Evolutionary conservation across 2,113 vertebrate species (phyloP), one percentile per base, ranked within the genome.

Genomic region (Cyrtonyx montezumae): DNA sequence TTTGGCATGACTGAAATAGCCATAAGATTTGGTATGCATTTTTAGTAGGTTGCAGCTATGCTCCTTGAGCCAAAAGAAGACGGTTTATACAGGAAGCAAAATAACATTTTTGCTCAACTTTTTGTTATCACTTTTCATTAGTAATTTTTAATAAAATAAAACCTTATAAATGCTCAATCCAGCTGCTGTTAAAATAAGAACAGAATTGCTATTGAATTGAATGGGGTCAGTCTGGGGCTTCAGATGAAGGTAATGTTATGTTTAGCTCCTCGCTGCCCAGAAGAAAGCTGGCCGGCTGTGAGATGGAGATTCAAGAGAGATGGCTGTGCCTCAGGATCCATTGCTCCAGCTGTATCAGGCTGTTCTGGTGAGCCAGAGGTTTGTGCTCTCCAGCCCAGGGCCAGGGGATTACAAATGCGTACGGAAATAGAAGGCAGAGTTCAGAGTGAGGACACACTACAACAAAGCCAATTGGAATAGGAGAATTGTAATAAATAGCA

Each of bases 271-370:
- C 49, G 46, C 80, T 71, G 63, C 58, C 79, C 0, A 0, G 59
- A 61, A 61, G 87, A 91, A 93, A 80, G 82, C 9, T 76, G 82
- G 48, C 94, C 91, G 95, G 91, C 91, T 96, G 94, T 81, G 93
- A 71, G 85, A 18, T 42, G 82, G 82, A 3, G 32, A 90, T 85
- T 84, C 65, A 68, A 93, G 94, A 80, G 94, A 73, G 63, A 87
- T 51, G 95, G 22, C 9, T 88, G 59, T 87, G 66, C 53, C 74
- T 95, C 66, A 46, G 79, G 91, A 94, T 92, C 92, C 87, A 91
- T 66, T 2, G 20, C 77, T 88, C 92, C 96, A 97, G 97, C 96
- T 97, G 96, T 81, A 61, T 30, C 71, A 45, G 94, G 92, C 96
- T 97, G 94, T 93, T 95, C 84, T 80, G 45, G 18, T 74, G 71